Conservation (phyloP, 2,113 vertebrate species). For the Thryonomys swinderianus region DNA sequence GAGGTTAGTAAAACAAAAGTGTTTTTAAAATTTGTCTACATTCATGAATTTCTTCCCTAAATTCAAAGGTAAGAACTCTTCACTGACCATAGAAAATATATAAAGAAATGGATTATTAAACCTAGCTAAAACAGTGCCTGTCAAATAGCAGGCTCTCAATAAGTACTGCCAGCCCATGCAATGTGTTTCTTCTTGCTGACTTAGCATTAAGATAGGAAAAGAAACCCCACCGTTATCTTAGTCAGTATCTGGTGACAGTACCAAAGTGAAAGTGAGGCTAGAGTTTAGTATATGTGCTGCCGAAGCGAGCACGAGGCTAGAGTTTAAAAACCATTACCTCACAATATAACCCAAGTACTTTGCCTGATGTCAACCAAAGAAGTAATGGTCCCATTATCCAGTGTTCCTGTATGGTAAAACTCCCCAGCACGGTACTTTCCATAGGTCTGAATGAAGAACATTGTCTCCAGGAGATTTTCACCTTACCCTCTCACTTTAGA, state of each 20-base stretch:
- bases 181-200: not conserved
- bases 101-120: not conserved
- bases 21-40: not conserved
- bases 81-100: not conserved
- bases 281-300: too few species aligned
- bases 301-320: too few species aligned
- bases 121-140: not conserved
- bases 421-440: not conserved
- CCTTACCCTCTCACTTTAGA: not conserved
- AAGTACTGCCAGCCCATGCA: not conserved
- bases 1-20: not conserved
- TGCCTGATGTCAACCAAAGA: not conserved
- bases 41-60: not conserved
- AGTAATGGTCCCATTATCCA: not conserved
- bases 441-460: not conserved
- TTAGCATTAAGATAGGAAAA: not conserved
- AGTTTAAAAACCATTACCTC: not conserved
- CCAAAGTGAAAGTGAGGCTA: not conserved
- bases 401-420: not conserved
- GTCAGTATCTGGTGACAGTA: not conserved
- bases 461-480: not conserved
- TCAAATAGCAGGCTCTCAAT: not conserved
- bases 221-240: not conserved
- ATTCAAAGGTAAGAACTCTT: not conserved
- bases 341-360: not conserved